Base-by-base conservation (phyloP, 1,140 invertebrate genomes). In the Drosophila ambigua region DNA sequence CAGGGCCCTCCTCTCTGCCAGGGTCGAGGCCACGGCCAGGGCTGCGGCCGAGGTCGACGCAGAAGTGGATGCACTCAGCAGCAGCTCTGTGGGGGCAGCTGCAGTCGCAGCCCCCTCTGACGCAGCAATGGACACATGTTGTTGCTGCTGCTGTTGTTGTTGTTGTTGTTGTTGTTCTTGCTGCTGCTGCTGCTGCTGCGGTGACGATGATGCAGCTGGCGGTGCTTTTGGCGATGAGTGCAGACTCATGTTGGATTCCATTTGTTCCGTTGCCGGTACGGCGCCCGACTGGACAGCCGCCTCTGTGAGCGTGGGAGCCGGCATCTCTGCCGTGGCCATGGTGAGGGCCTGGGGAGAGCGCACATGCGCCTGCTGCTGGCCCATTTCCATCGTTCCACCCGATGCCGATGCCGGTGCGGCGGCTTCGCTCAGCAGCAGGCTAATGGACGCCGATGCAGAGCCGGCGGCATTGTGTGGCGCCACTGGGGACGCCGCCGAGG, bases 351-450 rank as follows among this genome's bases (percentile, higher is more conserved):
- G 71, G 48, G 79, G 79, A 76, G 83, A 82, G 63, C 57, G 83
- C 66, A 82, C 79, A 87, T 87, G 82, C 82, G 82, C 83, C 67
- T 78, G 83, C 61, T 79, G 75, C 23, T 71, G 82, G 50, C 60
- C 71, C 79, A 67, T 76, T 87, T 87, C 82, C 71, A 55, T 51
- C 49, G 83, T 88, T 51, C 88, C 83, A 15, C 76, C 83, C 13
- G 78, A 49, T 4, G 79, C 80, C 46, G 80, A 49, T 5, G 79
- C 80, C 50, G 80, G 73, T 6, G 75, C 66, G 8, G 83, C 75
- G n/a, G 79, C 72, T 20, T 85, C 81, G 49, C 79, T 87, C 53
- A 87, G 71, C 63, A 87, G 53, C 24, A 76, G 43, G 8, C 55
- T 76, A 5, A 39, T 16, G 11, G 44, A 20, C 7, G 62, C 62